Evolutionary conservation across 2,888 invertebrate species (phyloP).

Genomic region (Caenorhabditis becei): DNA sequence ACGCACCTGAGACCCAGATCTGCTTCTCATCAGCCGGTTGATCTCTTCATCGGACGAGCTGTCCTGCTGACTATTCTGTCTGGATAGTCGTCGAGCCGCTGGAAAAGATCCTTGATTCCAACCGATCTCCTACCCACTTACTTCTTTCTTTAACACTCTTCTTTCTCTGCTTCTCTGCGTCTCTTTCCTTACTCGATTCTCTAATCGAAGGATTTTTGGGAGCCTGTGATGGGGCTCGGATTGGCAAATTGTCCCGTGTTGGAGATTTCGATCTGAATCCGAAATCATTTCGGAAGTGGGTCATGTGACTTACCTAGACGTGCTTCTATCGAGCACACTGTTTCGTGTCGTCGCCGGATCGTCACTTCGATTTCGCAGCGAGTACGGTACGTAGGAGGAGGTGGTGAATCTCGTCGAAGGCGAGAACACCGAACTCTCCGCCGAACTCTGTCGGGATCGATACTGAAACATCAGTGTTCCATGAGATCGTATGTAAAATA

Average conservation of each 20-base stretch:
- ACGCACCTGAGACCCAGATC: conserved; percentile 49
- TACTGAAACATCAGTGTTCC: conserved; percentile 31
- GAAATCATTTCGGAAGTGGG: not conserved
- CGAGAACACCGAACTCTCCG: conserved; percentile 54
- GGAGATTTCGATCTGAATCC: conserved; percentile 56
- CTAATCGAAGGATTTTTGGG: conserved; percentile 64
- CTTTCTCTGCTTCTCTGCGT: conserved; percentile 50
- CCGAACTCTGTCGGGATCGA: conserved; percentile 57
- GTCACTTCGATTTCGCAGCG: conserved; percentile 29
- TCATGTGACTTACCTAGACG: conserved; percentile 12
- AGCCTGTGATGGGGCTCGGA: conserved; percentile 33
- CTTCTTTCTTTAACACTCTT: conserved; percentile 65
- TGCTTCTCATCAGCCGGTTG: conserved; percentile 42
- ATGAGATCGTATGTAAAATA: not conserved
- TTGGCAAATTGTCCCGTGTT: conserved; percentile 52
- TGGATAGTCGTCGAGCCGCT: conserved; percentile 71
- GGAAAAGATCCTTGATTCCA: too few relatives aligned
- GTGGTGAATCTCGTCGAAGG: conserved; percentile 56
- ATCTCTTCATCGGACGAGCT: conserved; percentile 65
- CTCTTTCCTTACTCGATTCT: conserved; percentile 65
- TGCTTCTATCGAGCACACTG: conserved; percentile 47
- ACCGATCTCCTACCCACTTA: conserved; percentile 23
- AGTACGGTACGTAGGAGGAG: conserved; percentile 52
- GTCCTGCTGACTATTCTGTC: conserved; percentile 67
- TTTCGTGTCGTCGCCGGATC: conserved; percentile 30